phyloP scores from a whole-genome alignment of 2,797 vertebrate species.

The Crocodylus rhombifer region DNA sequence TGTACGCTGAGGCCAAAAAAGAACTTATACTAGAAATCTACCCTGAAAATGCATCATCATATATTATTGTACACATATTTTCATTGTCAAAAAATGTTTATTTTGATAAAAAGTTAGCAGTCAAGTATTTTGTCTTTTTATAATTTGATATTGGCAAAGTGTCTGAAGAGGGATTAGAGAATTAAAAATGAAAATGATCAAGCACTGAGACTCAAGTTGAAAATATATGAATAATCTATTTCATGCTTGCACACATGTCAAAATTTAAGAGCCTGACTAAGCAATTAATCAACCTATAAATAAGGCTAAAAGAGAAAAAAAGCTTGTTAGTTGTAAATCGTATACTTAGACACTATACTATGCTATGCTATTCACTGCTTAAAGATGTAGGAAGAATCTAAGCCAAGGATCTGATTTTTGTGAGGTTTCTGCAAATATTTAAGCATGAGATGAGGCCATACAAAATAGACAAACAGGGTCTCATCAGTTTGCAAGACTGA shows the following conservation, averaged over 20 bases:
- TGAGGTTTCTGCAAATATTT: not conserved
- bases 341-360: not conserved
- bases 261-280: not conserved
- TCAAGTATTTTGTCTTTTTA: not conserved
- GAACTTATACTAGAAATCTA: too few species aligned
- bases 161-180: not conserved
- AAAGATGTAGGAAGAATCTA: not conserved
- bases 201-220: not conserved
- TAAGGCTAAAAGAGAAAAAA: not conserved
- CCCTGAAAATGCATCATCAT: not conserved
- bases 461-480: not conserved
- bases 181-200: not conserved
- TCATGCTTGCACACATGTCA: not conserved
- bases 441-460: not conserved
- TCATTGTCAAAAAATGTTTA: not conserved
- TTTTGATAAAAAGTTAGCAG: not conserved
- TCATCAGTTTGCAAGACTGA: not conserved
- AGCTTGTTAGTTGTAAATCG: not conserved
- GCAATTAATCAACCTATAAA: not conserved
- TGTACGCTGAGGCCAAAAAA: not conserved
- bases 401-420: not conserved
- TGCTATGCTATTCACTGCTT: not conserved
- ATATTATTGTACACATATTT: not conserved
- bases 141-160: not conserved
- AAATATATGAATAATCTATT: not conserved